Evolutionary conservation across 2,113 vertebrate genomes (phyloP), one percentile per base, ranked within the genome.

Genomic region (Archocentrus centrarchus): DNA sequence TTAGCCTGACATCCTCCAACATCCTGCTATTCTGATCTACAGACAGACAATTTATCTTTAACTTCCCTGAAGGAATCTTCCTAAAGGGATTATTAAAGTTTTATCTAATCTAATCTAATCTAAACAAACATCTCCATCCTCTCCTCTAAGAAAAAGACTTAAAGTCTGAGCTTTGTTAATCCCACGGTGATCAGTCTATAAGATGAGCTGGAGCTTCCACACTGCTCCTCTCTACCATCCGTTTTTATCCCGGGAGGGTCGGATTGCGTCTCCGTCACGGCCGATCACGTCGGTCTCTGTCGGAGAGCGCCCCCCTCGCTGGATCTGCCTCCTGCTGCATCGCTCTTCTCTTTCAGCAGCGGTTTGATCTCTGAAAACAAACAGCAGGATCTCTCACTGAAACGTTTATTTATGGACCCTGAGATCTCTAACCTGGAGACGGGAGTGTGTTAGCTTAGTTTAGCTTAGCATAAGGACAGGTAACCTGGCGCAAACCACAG

Each of bases 1-100:
- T 70, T 53, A 50, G 66, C 24, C 44, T 30, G 20, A 53, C 24
- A 53, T 32, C 66, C 44, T 73, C 0, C 3, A 73, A 41, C 24
- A 0, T 20, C 44, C 24, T 32, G 44, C 27, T 0, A 0, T 70
- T 70, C 11, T 50, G 1, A 50, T 70, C 14, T 50, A 27, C 0
- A 53, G 11, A 70, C 7, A 55, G 30, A 55, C 7, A 27, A 27
- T 27, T 27, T 27, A 27, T 27, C 27, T 27, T 27, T 27, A 27
- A 27, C 3, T 27, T 27, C 27, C 27, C 27, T 27, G 27, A 27
- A 27, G 27, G 27, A 27, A 27, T 27, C 27, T 27, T 27, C 27
- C 27, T 27, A 27, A 27, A 27, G 27, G 27, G 27, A 27, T 27
- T 27, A 27, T 27, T 27, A 27, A 27, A 2, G 27, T 27, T 27